These are phyloP conservation scores for Erpornis zantholeuca DNA, from an alignment of 2,113 vertebrate genomes.

Conservation along the genomic window DNA sequence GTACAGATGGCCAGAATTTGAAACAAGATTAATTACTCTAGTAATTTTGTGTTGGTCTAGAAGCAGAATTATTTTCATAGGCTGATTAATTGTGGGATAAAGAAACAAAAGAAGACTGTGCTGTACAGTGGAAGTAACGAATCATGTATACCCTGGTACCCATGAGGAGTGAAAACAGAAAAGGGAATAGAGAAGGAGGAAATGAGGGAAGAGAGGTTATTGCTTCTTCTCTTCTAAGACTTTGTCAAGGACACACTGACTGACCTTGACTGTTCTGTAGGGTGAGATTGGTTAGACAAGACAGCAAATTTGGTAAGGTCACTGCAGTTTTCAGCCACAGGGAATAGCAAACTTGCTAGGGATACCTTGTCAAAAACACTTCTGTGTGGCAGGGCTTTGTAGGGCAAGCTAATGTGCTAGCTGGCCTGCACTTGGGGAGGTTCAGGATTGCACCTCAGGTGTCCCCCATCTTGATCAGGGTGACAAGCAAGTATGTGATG, in stretches of 20 bases:
- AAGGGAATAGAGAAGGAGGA: not conserved
- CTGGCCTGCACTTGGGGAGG: not conserved
- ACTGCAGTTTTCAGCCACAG: not conserved
- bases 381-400: rapidly evolving
- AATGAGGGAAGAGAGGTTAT: not conserved
- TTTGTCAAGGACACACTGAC: not conserved
- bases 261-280: not conserved
- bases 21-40: constrained; percentile 40
- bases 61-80: not conserved
- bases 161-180: not conserved
- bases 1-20: constrained; percentile 42
- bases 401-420: not conserved
- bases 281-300: not conserved
- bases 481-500: not conserved
- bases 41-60: constrained; percentile 14
- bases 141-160: not conserved
- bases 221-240: not conserved
- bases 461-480: not conserved
- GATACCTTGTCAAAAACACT: not conserved
- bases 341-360: not conserved
- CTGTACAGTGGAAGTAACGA: not conserved
- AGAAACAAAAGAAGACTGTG: not conserved
- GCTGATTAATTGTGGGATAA: not conserved
- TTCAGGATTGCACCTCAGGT: not conserved
- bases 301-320: not conserved